Base-by-base conservation (phyloP, 1,140 invertebrate species). In the Achroia grisella region DNA sequence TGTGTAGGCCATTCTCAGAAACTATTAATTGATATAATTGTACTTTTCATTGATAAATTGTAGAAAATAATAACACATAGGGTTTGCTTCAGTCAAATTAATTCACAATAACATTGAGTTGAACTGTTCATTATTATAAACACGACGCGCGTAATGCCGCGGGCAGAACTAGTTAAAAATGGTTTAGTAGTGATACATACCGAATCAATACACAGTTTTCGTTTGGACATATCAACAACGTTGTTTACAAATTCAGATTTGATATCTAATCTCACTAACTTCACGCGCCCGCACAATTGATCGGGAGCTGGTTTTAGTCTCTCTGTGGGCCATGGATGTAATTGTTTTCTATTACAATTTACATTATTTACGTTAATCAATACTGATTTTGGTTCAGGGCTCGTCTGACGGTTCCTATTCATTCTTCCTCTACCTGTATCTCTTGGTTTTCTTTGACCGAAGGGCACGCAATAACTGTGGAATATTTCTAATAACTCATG, bases 401-500 rank as follows among this genome's bases (percentile, higher is more conserved):
- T 73, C 0, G 45, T 43, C n/a, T 71, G 64, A 4, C 80, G 56
- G 27, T 50, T 50, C 51, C 70, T 78, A 37, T 80, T 84, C 13
- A 81, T 51, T 55, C 71, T 78, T 1, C 75, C 77, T 54, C 77
- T 56, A 0, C 80, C 77, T 2, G 72, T 58, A 45, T 84, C 80
- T 46, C 71, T 68, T 30, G 78, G 76, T 31, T 63, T 76, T 49
- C 80, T 71, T 52, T 84, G 80, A 0, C 76, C 76, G 15, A 77
- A 74, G 6, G 80, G 80, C 4, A 84, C 67, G 52, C 77, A 84
- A 45, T 52, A 84, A 15, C 74, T 52, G 39, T 81, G 80, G 52
- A 84, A 84, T 47, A 81, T 13, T n/a, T 73, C 64, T 39, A 84
- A 56, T 11, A 84, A 45, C 4, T 80, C 71, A 40, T 71, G 62